Conservation (phyloP, 2,888 invertebrate genomes). For the Toxonevra muliebris region DNA sequence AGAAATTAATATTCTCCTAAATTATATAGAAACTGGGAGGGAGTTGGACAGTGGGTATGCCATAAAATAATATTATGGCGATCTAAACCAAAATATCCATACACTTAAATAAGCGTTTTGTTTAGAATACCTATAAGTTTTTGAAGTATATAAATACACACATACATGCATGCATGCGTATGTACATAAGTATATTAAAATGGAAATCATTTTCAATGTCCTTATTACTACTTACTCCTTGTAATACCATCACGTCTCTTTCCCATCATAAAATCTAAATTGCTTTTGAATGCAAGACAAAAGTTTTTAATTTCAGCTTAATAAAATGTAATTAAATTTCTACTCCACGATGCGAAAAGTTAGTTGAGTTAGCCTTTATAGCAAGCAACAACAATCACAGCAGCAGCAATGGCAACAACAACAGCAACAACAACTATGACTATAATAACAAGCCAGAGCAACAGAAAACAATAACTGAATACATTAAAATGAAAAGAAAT, state of each 20-base stretch:
- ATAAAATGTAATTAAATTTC: constrained; percentile 37
- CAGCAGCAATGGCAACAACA: constrained; percentile 11
- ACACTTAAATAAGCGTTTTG: too few relatives aligned
- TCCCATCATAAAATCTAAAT: constrained; percentile 23
- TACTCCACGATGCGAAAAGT: constrained; percentile 24
- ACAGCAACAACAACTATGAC: not conserved
- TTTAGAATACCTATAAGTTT: too few relatives aligned
- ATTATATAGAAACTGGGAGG: too few relatives aligned
- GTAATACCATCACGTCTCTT: constrained; percentile 21
- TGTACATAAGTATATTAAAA: too few relatives aligned
- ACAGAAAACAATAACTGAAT: constrained; percentile 19
- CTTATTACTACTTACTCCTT: not conserved
- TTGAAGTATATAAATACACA: too few relatives aligned
- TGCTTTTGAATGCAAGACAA: constrained; percentile 23
- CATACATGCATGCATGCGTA: too few relatives aligned
- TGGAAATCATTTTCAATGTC: too few relatives aligned
- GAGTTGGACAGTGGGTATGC: too few relatives aligned
- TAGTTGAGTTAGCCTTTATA: constrained; percentile 8
- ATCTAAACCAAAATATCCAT: too few relatives aligned
- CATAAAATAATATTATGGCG: too few relatives aligned
- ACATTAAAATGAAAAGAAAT: constrained; percentile 26
- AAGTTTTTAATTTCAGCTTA: constrained; percentile 34
- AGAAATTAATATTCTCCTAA: too few relatives aligned
- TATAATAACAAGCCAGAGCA: not conserved
- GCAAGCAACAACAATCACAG: constrained; percentile 5